Evolutionary conservation across 2,113 vertebrate genomes (phyloP).

Genomic region (Melanotaenia duboulayi): DNA sequence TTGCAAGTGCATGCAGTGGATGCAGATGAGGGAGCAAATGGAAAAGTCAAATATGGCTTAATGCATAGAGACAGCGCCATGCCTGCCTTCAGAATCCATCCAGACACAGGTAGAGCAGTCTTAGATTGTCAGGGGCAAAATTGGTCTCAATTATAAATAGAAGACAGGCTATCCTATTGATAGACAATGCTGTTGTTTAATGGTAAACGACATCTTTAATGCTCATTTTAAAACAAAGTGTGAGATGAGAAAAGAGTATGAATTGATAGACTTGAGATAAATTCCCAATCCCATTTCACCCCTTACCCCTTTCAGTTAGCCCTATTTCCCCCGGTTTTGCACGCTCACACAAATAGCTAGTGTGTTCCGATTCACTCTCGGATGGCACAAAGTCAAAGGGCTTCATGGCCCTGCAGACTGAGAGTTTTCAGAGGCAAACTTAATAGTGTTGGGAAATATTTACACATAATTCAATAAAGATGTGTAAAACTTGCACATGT

Average conservation of each 20-base stretch:
- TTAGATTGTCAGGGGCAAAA: conserved; percentile 35
- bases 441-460: neutral
- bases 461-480: neutral
- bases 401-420: neutral
- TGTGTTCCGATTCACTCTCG: neutral
- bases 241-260: conserved; percentile 14
- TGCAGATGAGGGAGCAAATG: conserved; percentile 90
- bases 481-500: neutral
- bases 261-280: neutral
- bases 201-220: conserved; percentile 15
- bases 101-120: conserved; percentile 87
- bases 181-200: conserved; percentile 19
- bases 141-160: conserved; percentile 43
- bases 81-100: conserved; percentile 89
- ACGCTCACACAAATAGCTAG: neutral
- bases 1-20: conserved; percentile 90
- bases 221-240: conserved; percentile 6
- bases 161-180: conserved; percentile 10
- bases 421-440: neutral
- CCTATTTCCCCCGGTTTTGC: neutral
- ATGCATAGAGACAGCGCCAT: conserved; percentile 89
- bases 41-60: conserved; percentile 90
- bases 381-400: neutral
- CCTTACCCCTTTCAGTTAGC: neutral
- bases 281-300: neutral